These are phyloP conservation scores for Chironomus riparius DNA, from an alignment of 2,888 invertebrate genomes.

Conservation along the genomic window DNA sequence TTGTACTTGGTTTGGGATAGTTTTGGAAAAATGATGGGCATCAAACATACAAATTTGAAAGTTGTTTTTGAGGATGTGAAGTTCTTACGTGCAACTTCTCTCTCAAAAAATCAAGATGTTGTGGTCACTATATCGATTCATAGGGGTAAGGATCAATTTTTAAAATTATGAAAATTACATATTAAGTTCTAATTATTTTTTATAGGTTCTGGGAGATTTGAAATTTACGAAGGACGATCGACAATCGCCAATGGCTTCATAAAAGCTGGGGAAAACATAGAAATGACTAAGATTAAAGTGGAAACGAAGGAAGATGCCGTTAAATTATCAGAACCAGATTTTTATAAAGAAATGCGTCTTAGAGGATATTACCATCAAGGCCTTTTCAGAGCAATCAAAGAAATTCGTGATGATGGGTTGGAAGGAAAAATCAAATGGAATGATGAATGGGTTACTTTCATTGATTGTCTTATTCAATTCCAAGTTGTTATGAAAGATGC, in stretches of 20 bases:
- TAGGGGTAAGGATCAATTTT: constrained; percentile 28
- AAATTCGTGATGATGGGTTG: constrained; percentile 40
- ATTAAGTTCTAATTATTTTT: background rate
- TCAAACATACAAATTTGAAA: constrained; percentile 42
- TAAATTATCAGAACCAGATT: constrained; percentile 33
- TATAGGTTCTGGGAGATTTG: constrained; percentile 37
- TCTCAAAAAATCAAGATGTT: constrained; percentile 42
- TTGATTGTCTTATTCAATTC: constrained; percentile 59
- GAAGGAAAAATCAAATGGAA: constrained; percentile 44
- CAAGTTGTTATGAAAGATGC: constrained; percentile 44
- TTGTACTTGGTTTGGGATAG: constrained; percentile 42
- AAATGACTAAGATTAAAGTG: constrained; percentile 28
- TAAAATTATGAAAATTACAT: too few species aligned
- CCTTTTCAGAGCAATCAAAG: constrained; percentile 43
- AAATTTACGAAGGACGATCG: constrained; percentile 38
- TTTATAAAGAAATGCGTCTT: constrained; percentile 45
- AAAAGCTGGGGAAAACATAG: constrained; percentile 32
- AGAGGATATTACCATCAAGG: constrained; percentile 48
- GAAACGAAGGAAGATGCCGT: background rate
- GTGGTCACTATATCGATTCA: constrained; percentile 36
- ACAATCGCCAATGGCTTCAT: constrained; percentile 40
- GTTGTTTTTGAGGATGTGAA: constrained; percentile 37
- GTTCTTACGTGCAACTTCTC: constrained; percentile 50
- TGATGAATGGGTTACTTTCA: constrained; percentile 57
- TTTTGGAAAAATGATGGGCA: constrained; percentile 40